These are phyloP conservation scores for Sinella curviseta DNA, from an alignment of 1,140 invertebrate genomes.

Conservation along the genomic window DNA sequence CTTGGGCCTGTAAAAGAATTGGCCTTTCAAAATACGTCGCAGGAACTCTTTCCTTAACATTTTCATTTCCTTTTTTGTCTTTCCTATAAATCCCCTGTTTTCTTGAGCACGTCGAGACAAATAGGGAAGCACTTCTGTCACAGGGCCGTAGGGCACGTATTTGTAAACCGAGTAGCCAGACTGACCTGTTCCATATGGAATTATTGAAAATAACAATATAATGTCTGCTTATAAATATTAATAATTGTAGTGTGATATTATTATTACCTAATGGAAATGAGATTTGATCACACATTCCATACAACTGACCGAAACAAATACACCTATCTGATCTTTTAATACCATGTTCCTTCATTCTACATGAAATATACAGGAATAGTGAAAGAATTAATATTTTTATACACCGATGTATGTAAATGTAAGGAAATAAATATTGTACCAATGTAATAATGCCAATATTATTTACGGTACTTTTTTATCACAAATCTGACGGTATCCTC, in stretches of 20 bases:
- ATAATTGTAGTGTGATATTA: conserved; percentile 59
- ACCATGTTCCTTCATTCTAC: conserved; percentile 84
- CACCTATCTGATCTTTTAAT: conserved; percentile 87
- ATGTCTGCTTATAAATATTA: neutral
- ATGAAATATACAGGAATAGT: conserved; percentile 42
- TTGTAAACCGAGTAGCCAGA: conserved; percentile 98
- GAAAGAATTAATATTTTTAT: neutral
- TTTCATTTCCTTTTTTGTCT: conserved; percentile 83
- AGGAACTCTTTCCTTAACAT: conserved; percentile 73
- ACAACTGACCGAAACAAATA: conserved; percentile 95
- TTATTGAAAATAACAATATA: conserved; percentile 43
- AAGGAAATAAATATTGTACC: no score
- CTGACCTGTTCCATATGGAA: no score
- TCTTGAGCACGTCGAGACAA: conserved; percentile 91
- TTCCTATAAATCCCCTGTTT: conserved; percentile 84
- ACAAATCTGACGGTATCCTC: conserved; percentile 95
- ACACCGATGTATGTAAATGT: neutral
- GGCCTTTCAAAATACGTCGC: conserved; percentile 69
- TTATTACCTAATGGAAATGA: conserved; percentile 92
- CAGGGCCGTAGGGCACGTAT: conserved; percentile 96
- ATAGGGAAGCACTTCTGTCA: conserved; percentile 95
- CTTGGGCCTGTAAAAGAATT: conserved; percentile 80
- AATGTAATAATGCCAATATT: no score
- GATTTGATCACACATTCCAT: conserved; percentile 98
- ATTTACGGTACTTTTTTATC: conserved; percentile 87